A percentile compares a stretch with the other conserved stretches of the same genome.
Evolutionary conservation across 1,140 invertebrate genomes (phyloP).

Genomic region (Lasioglossum baleicum): DNA sequence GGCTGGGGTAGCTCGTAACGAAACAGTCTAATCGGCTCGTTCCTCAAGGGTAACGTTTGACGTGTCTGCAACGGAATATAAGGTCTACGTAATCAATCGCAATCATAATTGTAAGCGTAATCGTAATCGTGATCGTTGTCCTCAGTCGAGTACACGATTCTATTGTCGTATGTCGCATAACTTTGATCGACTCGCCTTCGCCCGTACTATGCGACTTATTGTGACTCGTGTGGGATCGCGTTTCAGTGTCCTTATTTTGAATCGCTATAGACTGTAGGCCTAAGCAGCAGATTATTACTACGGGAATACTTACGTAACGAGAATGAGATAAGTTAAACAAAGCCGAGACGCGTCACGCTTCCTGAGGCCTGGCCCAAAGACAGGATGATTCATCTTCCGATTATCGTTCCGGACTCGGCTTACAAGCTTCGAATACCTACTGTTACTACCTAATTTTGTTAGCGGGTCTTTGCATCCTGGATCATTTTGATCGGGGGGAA

Average conservation of each 20-base stretch:
- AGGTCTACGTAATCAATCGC: not conserved
- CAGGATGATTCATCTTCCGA: constrained; percentile 63
- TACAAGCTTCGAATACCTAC: not conserved
- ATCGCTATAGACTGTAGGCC: not conserved
- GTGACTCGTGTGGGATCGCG: not conserved
- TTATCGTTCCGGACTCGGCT: constrained; percentile 47
- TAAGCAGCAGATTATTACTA: constrained; percentile 52
- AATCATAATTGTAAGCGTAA: not conserved
- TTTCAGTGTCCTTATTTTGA: not conserved
- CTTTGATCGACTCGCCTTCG: not conserved
- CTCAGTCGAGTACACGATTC: no score
- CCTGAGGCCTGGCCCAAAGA: constrained; percentile 49
- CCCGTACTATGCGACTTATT: not conserved
- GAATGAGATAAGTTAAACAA: constrained; percentile 66
- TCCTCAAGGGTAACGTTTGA: not conserved
- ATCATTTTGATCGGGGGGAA: no score
- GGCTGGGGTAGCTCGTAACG: not conserved
- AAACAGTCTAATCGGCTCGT: constrained; percentile 8
- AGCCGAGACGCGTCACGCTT: constrained; percentile 67
- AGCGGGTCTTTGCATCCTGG: not conserved
- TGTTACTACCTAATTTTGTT: not conserved
- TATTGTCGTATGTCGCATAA: no score
- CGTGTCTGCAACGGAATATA: not conserved
- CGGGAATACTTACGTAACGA: constrained; percentile 63
- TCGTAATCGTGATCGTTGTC: no score